phyloP scores from a whole-genome alignment of 1,140 invertebrate genomes.

The Phocides pigmalion region DNA sequence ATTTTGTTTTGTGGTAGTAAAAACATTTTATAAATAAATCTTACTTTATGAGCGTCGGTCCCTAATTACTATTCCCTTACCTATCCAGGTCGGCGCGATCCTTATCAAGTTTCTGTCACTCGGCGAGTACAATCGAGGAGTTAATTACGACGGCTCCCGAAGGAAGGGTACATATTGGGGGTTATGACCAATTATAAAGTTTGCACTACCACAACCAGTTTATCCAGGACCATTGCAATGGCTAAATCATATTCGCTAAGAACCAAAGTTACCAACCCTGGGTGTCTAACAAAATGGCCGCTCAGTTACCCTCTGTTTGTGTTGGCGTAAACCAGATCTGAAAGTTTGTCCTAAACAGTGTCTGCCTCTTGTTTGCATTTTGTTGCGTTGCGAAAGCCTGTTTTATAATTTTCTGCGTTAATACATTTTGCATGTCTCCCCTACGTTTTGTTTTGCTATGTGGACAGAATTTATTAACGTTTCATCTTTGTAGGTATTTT shows the following conservation, averaged over 20 bases:
- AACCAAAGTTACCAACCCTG: slow-evolving; percentile 31
- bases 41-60: slow-evolving; percentile 6
- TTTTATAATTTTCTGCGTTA: slow-evolving; percentile 54
- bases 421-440: slow-evolving; percentile 31
- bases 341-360: slow-evolving; percentile 65
- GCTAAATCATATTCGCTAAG: slow-evolving; percentile 30
- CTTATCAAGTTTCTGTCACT: slow-evolving; percentile 47
- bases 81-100: slow-evolving; percentile 20
- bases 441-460: slow-evolving; percentile 13
- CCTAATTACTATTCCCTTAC: slow-evolving; percentile 15
- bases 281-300: slow-evolving; percentile 37
- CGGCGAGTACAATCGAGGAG: slow-evolving; percentile 52
- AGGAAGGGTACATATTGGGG: slow-evolving; percentile 60
- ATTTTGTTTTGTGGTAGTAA: not conserved
- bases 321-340: slow-evolving; percentile 60
- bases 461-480: slow-evolving; percentile 22
- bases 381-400: slow-evolving; percentile 51
- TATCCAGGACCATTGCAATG: slow-evolving; percentile 37
- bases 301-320: slow-evolving; percentile 59
- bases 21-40: slow-evolving; percentile 6
- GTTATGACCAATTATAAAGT: slow-evolving; percentile 76
- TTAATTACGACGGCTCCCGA: slow-evolving; percentile 60
- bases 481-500: not conserved
- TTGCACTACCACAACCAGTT: slow-evolving; percentile 54
- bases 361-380: slow-evolving; percentile 59